Evolutionary conservation across 2,113 vertebrate species (phyloP).

Genomic region (Atrichornis clamosus): DNA sequence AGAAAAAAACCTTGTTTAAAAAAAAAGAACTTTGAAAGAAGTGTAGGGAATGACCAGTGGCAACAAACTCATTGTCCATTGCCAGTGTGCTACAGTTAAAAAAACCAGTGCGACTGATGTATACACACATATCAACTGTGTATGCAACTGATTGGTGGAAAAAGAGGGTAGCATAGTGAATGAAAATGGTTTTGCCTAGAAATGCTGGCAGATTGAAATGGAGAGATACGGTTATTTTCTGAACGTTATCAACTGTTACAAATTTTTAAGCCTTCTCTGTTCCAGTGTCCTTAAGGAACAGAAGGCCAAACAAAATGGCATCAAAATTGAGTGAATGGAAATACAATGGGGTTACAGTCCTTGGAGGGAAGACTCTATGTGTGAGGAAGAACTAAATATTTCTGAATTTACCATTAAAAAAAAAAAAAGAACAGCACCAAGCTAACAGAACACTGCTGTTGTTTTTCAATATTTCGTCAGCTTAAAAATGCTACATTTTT

Average conservation of each 20-base stretch:
- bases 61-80: neutral
- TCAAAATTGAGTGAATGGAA: accelerated
- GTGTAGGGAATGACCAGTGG: neutral
- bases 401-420: neutral
- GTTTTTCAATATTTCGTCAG: neutral
- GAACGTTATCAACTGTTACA: neutral
- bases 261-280: neutral
- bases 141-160: neutral
- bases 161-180: neutral
- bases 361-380: neutral
- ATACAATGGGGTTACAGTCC: neutral
- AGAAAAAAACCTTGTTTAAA: neutral
- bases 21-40: neutral
- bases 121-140: neutral
- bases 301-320: neutral
- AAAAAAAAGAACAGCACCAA: neutral
- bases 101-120: neutral
- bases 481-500: neutral
- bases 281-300: neutral
- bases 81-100: neutral
- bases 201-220: neutral
- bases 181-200: neutral
- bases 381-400: neutral
- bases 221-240: neutral
- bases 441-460: neutral